Base-by-base conservation (phyloP, 1,140 invertebrate species). In the Bombus waltoni region DNA sequence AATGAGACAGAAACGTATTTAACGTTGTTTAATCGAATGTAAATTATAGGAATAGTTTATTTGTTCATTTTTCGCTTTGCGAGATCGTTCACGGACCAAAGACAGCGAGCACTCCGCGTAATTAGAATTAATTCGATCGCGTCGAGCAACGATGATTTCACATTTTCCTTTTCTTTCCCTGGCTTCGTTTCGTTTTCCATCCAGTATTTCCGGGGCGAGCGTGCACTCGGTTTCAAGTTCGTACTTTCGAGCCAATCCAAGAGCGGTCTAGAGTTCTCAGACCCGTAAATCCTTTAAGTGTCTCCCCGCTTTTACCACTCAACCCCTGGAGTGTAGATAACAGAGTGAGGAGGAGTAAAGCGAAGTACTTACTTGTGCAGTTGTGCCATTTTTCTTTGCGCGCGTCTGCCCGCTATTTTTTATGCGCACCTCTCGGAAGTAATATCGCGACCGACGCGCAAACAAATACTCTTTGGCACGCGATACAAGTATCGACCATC, bases 231-330 rank as follows among this genome's bases (percentile, higher is more conserved):
- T 88, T 86, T 88, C 59, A 85, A 85, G 83, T 80, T 89, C 88
- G 85, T 86, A 80, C 79, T 88, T 88, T 84, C 89, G 89, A 87
- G 89, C 81, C 90, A 90, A 90, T 88, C 81, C 89, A 80, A 84
- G 85, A 91, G 87, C 90, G 90, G 86, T 93, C 89, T 91, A 89
- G 88, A 93, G 93, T 93, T 94, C 92, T 94, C 92, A 92, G 88
- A 89, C 88, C 92, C 92, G 93, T 94, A 93, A 94, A 94, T 94
- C 93, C 93, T 94, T 94, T 93, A 94, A 93, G 93, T 94, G 93
- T 93, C 92, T 92, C 90, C 80, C 87, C 91, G 90, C 87, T 88
- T 88, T 90, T 87, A 90, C 88, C 84, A 87, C 75, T 72, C 81
- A 90, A 70, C 87, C 89, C 77, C 86, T 80, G 89, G 86, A 88